These are phyloP conservation scores for Brachypalpus laphriformis DNA, from an alignment of 2,888 invertebrate genomes.

Conservation along the genomic window DNA sequence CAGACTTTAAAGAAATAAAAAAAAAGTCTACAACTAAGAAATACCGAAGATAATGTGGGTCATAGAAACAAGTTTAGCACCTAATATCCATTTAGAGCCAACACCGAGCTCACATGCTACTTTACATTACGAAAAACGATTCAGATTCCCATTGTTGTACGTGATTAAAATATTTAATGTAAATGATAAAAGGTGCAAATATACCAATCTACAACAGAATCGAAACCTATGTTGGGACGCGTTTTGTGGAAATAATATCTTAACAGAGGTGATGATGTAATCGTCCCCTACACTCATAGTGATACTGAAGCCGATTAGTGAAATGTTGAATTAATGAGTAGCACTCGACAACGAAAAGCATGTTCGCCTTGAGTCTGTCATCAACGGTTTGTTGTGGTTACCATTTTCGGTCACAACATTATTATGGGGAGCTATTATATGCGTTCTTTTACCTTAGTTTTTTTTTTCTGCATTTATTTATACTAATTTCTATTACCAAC, in stretches of 20 bases:
- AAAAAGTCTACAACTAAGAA: neutral
- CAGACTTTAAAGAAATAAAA: neutral
- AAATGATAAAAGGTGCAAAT: neutral
- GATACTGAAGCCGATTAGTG: neutral
- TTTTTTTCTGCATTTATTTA: neutral
- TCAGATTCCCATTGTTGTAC: slow-evolving; percentile 3
- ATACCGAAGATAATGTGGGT: neutral
- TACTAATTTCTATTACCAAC: neutral
- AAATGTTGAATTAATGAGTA: neutral
- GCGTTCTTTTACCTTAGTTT: neutral
- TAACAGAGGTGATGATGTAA: slow-evolving; percentile 22
- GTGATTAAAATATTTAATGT: slow-evolving; percentile 6
- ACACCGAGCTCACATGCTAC: neutral
- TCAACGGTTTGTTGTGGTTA: slow-evolving; percentile 38
- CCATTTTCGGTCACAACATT: slow-evolving; percentile 2
- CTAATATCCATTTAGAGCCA: neutral
- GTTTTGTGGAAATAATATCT: neutral
- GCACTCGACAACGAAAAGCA: neutral
- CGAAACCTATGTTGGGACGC: neutral
- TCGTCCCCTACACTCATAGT: neutral
- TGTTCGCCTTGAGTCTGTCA: slow-evolving; percentile 28
- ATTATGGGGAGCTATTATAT: neutral
- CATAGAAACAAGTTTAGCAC: slow-evolving; percentile 29
- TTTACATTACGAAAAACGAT: neutral
- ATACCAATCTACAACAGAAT: neutral